Conservation (phyloP, 1,140 invertebrate genomes). For the Eueides isabella region DNA sequence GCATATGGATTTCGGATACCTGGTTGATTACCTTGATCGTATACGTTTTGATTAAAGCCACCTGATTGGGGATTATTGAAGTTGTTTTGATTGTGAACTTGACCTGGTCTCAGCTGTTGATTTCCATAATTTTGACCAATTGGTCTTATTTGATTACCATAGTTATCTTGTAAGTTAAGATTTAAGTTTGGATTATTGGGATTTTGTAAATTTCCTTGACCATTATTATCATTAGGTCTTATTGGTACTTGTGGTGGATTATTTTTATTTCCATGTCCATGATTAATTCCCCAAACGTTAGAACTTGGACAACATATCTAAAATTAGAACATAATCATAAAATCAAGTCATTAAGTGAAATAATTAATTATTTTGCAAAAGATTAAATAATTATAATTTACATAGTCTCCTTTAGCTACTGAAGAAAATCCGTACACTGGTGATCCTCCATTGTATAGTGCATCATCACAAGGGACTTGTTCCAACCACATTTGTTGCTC, state of each 20-base stretch:
- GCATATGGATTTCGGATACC: constrained; percentile 16
- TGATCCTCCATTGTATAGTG: constrained; percentile 21
- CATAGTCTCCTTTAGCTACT: constrained; percentile 52
- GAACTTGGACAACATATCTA: constrained; percentile 47
- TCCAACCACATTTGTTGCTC: constrained; percentile 53
- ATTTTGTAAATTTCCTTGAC: constrained; percentile 11
- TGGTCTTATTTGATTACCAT: constrained; percentile 5
- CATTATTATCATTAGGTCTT: constrained; percentile 19
- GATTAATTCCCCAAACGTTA: constrained; percentile 29
- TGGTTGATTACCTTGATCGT: neutral
- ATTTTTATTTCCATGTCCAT: neutral
- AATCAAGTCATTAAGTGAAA: neutral
- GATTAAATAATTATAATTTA: constrained; percentile 32
- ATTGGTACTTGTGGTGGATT: constrained; percentile 6
- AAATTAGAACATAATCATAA: constrained; percentile 21
- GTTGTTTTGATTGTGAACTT: neutral
- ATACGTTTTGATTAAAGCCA: neutral
- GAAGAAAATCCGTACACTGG: constrained; percentile 42
- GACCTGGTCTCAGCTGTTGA: constrained; percentile 10
- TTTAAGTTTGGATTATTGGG: constrained; percentile 14
- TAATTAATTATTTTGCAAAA: constrained; percentile 9
- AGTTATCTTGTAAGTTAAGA: constrained; percentile 7
- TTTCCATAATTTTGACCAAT: constrained; percentile 26
- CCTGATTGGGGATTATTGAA: neutral
- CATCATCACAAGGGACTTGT: constrained; percentile 45